Evolutionary conservation across 1,140 invertebrate genomes (phyloP).

Genomic region (Zaprionus tsacasi): DNA sequence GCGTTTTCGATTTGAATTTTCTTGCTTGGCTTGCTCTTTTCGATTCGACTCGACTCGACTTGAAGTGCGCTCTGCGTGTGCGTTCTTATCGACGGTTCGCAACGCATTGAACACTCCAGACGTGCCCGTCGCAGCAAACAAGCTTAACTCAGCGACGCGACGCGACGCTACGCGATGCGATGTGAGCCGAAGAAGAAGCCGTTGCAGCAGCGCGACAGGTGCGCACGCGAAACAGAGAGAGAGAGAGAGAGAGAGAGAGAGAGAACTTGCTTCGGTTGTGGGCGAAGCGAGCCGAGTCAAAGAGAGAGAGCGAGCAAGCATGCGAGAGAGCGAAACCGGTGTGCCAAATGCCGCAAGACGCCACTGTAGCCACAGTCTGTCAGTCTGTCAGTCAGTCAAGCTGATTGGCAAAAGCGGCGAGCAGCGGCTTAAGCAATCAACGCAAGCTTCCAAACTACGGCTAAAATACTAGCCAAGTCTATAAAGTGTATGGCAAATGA

Average conservation of each 20-base stretch:
- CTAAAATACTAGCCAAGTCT: not conserved
- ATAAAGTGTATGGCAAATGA: not conserved
- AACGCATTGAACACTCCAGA: conserved; percentile 76
- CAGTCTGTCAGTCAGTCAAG: not conserved
- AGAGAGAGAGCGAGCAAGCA: conserved; percentile 10
- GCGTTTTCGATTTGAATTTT: conserved; percentile 1
- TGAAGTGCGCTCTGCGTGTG: conserved; percentile 46
- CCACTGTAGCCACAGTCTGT: conserved; percentile 19
- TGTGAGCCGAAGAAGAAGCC: conserved; percentile 68
- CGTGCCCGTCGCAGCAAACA: conserved; percentile 51
- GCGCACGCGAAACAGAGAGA: conserved; percentile 24
- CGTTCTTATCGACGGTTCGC: conserved; percentile 76
- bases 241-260: not conserved
- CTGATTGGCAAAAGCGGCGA: conserved; percentile 4
- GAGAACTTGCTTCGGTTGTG: not conserved
- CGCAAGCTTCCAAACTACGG: not conserved
- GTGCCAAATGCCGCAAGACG: conserved; percentile 5
- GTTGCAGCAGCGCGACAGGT: conserved; percentile 72
- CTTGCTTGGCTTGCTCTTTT: not conserved
- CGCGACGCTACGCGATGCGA: conserved; percentile 20
- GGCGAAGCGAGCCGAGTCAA: not conserved
- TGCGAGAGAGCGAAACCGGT: conserved; percentile 15
- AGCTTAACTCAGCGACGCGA: conserved; percentile 30
- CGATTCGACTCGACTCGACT: conserved; percentile 16
- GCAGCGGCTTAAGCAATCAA: conserved; percentile 1